Base-by-base conservation (phyloP, 2,888 invertebrate genomes). In the Hydrotaea cyrtoneurina region DNA sequence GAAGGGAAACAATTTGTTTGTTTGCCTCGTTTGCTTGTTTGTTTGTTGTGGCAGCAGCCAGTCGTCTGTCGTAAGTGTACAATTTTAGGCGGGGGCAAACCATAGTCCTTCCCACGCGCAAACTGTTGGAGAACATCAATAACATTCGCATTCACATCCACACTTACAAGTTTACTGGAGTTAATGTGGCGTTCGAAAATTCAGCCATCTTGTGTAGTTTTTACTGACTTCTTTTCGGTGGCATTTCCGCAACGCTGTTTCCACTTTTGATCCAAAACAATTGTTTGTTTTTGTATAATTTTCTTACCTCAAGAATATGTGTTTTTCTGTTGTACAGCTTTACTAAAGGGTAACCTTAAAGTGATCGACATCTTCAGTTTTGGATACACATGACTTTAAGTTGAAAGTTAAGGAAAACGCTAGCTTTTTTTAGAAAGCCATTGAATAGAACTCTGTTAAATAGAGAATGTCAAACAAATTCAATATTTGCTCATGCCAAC, bases 131-230 rank as follows among this genome's bases (percentile, higher is more conserved):
- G 21, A 23, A 69, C 43, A 46, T 69, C 69, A 69, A 69, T 69
- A 69, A 69, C 69, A 69, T 21, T 46, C 69, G 21, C 46, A 31
- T 31, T 31, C 31, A 31, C 31, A 31, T 31, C 7, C 31, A 31
- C 31, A 43, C 46, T 69, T 66, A 10, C 46, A 69, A 17, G 43
- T 46, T 74, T 43, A 59, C 57, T 74, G 57, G 43, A 78, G 72
- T 72, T 81, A 81, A 84, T 84, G 80, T 75, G 71, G 71, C 74
- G 64, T 77, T 77, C 77, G 13, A 19, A 66, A 57, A 26, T 71
- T 69, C 36, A 31, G 23, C 39, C 72, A 26, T 74, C 50, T 72
- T 76, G 23, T 78, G n/a, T 50, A 81, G 78, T 78, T 75, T 62
- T 76, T 64, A 57, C 36, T 57, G 39, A 0, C 8, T 69, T 62